Conservation (phyloP, 1,140 invertebrate genomes). For the Ectropis grisescens region DNA sequence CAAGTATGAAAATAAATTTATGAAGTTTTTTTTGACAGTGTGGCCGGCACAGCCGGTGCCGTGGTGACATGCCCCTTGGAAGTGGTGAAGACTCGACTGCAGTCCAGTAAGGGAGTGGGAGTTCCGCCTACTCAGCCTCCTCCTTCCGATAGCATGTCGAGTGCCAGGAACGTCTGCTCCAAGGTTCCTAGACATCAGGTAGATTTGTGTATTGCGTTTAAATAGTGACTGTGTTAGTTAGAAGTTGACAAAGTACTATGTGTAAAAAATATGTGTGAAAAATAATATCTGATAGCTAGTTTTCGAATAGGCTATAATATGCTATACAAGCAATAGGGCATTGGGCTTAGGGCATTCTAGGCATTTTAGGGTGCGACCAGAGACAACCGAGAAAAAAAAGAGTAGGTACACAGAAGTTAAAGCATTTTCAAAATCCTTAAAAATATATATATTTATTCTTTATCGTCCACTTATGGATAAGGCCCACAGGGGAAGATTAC, state of each 20-base stretch:
- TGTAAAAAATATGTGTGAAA: not conserved
- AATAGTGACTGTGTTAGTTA: not conserved
- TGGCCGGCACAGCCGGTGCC: slow-evolving; percentile 95
- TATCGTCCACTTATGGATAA: too few relatives aligned
- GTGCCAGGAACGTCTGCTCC: slow-evolving; percentile 44
- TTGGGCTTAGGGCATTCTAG: not conserved
- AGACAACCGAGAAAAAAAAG: too few relatives aligned
- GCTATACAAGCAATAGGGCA: not conserved
- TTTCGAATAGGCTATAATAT: too few relatives aligned
- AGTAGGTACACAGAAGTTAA: too few relatives aligned
- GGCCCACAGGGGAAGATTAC: too few relatives aligned
- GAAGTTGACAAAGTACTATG: not conserved
- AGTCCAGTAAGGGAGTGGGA: slow-evolving; percentile 88
- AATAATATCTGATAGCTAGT: too few relatives aligned
- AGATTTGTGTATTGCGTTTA: slow-evolving; percentile 6
- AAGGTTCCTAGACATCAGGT: slow-evolving; percentile 61
- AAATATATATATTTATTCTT: too few relatives aligned
- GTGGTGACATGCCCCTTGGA: slow-evolving; percentile 98
- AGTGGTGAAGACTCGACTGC: slow-evolving; percentile 97
- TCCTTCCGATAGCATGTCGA: slow-evolving; percentile 34
- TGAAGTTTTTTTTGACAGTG: slow-evolving; percentile 79
- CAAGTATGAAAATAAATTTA: too few relatives aligned
- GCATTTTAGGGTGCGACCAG: not conserved
- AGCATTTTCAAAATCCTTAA: too few relatives aligned
- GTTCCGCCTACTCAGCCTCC: slow-evolving; percentile 60